Conservation (phyloP, 2,888 invertebrate genomes). For the Eupithecia exiguata region DNA sequence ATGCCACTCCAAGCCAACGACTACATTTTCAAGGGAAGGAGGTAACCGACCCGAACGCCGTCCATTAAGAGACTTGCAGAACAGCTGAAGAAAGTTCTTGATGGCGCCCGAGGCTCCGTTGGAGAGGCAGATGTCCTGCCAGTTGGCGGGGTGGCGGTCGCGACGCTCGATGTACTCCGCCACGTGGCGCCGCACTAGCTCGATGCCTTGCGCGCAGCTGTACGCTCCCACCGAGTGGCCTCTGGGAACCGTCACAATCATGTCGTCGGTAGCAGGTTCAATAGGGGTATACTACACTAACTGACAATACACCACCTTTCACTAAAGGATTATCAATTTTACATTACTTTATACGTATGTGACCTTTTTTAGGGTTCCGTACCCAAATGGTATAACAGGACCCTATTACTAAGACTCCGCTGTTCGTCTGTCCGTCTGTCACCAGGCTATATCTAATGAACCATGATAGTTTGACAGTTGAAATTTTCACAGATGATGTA, state of each 20-base stretch:
- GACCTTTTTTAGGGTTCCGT: too few relatives aligned
- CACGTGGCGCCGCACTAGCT: background rate
- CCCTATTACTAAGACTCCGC: too few relatives aligned
- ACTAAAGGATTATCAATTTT: too few relatives aligned
- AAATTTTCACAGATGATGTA: too few relatives aligned
- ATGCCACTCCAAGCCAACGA: background rate
- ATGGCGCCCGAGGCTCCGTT: conserved; percentile 2
- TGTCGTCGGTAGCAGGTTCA: too few relatives aligned
- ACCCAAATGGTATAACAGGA: too few relatives aligned
- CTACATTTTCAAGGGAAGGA: background rate
- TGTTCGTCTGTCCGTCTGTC: too few relatives aligned
- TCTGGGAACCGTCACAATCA: background rate
- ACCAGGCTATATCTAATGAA: too few relatives aligned
- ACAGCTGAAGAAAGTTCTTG: background rate
- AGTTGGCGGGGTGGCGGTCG: conserved; percentile 2
- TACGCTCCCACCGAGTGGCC: conserved; percentile 2
- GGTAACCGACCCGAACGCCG: background rate
- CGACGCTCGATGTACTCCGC: conserved; percentile 13
- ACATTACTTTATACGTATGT: too few relatives aligned
- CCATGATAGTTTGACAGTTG: too few relatives aligned
- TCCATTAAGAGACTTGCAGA: background rate
- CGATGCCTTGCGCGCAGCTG: conserved; percentile 4
- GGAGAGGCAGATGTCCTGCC: conserved; percentile 9
- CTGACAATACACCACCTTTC: too few relatives aligned
- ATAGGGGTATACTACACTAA: too few relatives aligned